Conservation (phyloP, 2,797 vertebrate genomes). For the Hippoglossus hippoglossus region DNA sequence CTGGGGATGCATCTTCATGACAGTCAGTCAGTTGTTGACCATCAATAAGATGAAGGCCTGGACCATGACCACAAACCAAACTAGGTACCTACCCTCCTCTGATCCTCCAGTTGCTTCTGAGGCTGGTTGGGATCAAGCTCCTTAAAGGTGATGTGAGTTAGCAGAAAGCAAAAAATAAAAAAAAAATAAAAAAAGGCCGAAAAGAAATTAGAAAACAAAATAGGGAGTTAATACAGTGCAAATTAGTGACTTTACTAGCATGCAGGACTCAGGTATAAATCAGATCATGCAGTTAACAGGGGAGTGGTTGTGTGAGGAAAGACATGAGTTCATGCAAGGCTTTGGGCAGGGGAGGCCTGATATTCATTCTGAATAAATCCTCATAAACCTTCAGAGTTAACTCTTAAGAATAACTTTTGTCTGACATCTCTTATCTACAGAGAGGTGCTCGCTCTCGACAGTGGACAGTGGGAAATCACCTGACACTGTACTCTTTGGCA, state of each 20-base stretch:
- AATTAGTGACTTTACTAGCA: slow-evolving; percentile 79
- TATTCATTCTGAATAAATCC: slow-evolving; percentile 3
- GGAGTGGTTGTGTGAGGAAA: slow-evolving; percentile 63
- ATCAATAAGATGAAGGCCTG: slow-evolving; percentile 34
- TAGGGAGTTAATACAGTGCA: slow-evolving; percentile 80
- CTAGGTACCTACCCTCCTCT: slow-evolving; percentile 94
- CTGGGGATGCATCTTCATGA: slow-evolving; percentile 47
- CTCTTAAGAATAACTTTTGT: not conserved
- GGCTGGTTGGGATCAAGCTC: slow-evolving; percentile 95
- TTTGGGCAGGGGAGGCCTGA: slow-evolving; percentile 41
- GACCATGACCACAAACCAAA: slow-evolving; percentile 51
- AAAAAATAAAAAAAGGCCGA: slow-evolving; percentile 33
- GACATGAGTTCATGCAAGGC: slow-evolving; percentile 63
- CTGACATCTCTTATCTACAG: not conserved
- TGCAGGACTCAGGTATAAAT: slow-evolving; percentile 73
- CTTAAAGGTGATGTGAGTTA: slow-evolving; percentile 87
- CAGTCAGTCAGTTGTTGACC: slow-evolving; percentile 22
- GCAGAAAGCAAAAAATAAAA: slow-evolving; percentile 76
- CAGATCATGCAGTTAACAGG: slow-evolving; percentile 78
- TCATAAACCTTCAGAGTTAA: not conserved
- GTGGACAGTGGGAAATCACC: not conserved
- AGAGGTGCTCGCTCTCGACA: not conserved
- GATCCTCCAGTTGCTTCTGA: slow-evolving; percentile 98
- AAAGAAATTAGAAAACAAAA: slow-evolving; percentile 70
- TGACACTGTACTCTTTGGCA: slow-evolving; percentile 1